Conservation (phyloP, 30 jellyfish, hydroid and myxozoan species). For the Rhopilema esculentum region DNA sequence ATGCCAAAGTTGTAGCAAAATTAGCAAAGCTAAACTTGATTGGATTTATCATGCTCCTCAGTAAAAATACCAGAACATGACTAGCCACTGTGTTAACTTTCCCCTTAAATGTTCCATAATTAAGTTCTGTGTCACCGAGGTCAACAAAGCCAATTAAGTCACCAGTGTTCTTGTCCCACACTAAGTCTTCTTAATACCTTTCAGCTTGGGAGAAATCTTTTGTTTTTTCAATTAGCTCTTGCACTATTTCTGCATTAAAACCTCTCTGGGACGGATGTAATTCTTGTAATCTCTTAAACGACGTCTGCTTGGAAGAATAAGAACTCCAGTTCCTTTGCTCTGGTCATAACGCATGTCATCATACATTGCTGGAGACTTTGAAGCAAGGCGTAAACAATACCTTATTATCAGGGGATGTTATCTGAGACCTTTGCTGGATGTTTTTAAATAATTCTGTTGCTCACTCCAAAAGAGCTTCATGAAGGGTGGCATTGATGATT, state of each 20-base stretch:
- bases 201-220: conserved; percentile 27
- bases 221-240: conserved; percentile 32
- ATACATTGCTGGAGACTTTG: conserved; percentile 71
- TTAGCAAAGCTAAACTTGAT: conserved; percentile 55
- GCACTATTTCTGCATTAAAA: conserved; percentile 60
- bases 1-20: conserved; percentile 65
- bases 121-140: conserved; percentile 64
- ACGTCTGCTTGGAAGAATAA: conserved; percentile 70
- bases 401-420: conserved; percentile 55
- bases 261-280: conserved; percentile 70
- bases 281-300: conserved; percentile 65
- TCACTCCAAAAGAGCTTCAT: conserved; percentile 69
- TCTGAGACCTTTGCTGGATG: conserved; percentile 36
- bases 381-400: conserved; percentile 22
- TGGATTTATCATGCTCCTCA: conserved; percentile 68
- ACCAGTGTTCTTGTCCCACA: conserved; percentile 82
- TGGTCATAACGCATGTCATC: conserved; percentile 60
- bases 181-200: conserved; percentile 47
- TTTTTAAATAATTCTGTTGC: conserved; percentile 54
- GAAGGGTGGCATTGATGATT: conserved; percentile 66
- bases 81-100: conserved; percentile 56
- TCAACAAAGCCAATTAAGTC: conserved; percentile 78
- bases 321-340: conserved; percentile 57
- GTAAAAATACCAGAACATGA: conserved; percentile 60
- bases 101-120: conserved; percentile 52